Conservation (phyloP, 1,140 invertebrate species). For the Vanessa atalanta region DNA sequence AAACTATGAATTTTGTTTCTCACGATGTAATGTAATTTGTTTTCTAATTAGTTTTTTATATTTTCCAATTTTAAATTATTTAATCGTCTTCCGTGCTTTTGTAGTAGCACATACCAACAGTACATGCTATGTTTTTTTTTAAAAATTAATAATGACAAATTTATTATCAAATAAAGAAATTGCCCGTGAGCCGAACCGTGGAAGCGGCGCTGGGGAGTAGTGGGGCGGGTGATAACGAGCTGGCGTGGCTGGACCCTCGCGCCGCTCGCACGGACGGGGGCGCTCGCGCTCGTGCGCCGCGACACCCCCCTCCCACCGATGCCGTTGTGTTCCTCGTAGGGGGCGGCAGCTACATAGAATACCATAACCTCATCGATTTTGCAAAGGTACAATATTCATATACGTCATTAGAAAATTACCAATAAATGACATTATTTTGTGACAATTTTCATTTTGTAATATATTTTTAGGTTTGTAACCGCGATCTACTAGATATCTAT, state of each 20-base stretch:
- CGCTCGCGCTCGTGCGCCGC: slow-evolving; percentile 49
- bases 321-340: slow-evolving; percentile 98
- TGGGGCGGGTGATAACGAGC: slow-evolving; percentile 48
- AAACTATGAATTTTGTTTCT: no score
- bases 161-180: slow-evolving; percentile 50
- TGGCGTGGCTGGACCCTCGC: slow-evolving; percentile 72
- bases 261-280: slow-evolving; percentile 63
- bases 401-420: neutral
- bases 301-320: slow-evolving; percentile 87
- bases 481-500: no score
- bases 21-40: no score
- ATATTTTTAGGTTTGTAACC: no score
- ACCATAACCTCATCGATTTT: slow-evolving; percentile 98
- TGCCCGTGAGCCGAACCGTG: slow-evolving; percentile 71
- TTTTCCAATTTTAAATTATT: no score
- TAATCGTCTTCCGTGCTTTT: no score
- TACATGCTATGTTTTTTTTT: no score
- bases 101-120: no score
- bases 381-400: slow-evolving; percentile 84
- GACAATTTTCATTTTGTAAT: no score
- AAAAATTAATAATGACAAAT: no score
- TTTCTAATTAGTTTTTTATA: no score
- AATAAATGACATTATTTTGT: no score
- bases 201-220: slow-evolving; percentile 60
- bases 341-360: slow-evolving; percentile 99